These are phyloP conservation scores for Seladonia tumulorum DNA, from an alignment of 2,888 invertebrate species.

Conservation along the genomic window DNA sequence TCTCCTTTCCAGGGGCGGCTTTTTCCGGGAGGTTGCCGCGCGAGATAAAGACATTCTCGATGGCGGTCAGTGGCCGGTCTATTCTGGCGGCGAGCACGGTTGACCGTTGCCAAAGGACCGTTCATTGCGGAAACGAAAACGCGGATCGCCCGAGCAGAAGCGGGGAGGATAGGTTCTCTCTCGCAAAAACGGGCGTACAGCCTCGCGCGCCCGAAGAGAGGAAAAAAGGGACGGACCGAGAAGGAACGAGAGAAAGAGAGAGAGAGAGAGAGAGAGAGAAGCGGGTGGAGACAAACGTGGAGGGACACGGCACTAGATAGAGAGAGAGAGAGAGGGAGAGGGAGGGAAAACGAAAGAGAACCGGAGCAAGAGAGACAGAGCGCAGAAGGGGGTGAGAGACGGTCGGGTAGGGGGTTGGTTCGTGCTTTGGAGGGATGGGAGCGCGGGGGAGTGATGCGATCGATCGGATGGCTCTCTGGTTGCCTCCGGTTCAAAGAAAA, in stretches of 20 bases:
- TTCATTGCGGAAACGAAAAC: conserved; percentile 72
- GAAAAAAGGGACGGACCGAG: conserved; percentile 1
- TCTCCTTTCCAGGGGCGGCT: conserved; percentile 12
- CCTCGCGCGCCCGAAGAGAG: background rate
- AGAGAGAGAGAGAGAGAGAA: background rate
- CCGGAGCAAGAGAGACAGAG: background rate
- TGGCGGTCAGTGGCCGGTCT: conserved; percentile 31
- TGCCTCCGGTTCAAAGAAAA: conserved; percentile 78
- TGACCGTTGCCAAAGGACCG: conserved; percentile 72
- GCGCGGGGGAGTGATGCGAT: conserved; percentile 62
- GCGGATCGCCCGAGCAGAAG: conserved; percentile 71
- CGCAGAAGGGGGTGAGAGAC: background rate
- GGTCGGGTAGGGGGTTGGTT: background rate
- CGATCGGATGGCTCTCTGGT: conserved; percentile 76
- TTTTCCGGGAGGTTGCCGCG: conserved; percentile 16
- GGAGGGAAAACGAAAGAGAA: background rate
- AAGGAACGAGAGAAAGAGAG: background rate
- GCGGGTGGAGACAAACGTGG: conserved; percentile 11
- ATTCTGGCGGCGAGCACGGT: conserved; percentile 66
- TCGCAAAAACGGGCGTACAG: conserved; percentile 14
- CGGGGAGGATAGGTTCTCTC: conserved; percentile 49
- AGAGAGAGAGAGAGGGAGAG: background rate
- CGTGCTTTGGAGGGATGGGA: background rate
- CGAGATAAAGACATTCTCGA: conserved; percentile 64
- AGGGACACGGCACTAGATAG: background rate